phyloP scores from a whole-genome alignment of 1,140 invertebrate species.

The Polyergus mexicanus region DNA sequence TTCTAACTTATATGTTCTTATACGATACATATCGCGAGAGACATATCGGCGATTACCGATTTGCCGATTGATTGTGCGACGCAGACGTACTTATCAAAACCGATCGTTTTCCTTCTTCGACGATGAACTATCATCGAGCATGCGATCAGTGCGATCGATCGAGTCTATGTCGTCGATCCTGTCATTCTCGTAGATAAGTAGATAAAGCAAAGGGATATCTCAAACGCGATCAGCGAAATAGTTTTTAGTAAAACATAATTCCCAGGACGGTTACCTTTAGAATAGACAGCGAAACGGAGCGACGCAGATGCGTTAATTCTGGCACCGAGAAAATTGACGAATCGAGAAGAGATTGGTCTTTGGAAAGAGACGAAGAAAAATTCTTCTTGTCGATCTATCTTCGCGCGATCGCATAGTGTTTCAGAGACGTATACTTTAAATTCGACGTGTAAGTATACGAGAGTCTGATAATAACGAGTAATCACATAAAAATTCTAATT shows the following conservation, averaged over 20 bases:
- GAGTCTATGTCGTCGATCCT: neutral
- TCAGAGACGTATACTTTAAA: neutral
- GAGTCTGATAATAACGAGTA: constrained; percentile 12
- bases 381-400: constrained; percentile 6
- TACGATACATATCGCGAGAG: constrained; percentile 23
- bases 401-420: constrained; percentile 14
- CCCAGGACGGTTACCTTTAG: constrained; percentile 68
- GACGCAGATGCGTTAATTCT: constrained; percentile 57
- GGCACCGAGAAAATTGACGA: constrained; percentile 63
- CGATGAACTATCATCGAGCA: neutral
- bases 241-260: constrained; percentile 42
- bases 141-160: constrained; percentile 29
- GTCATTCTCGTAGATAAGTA: neutral
- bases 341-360: constrained; percentile 66
- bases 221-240: constrained; percentile 7
- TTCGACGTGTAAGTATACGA: constrained; percentile 20
- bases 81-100: constrained; percentile 51
- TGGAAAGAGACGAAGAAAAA: constrained; percentile 46
- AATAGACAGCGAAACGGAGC: constrained; percentile 64
- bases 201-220: constrained; percentile 8
- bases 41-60: constrained; percentile 59
- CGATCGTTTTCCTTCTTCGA: neutral
- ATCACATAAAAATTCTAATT: constrained; percentile 43
- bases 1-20: constrained; percentile 29
- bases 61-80: constrained; percentile 70